Conservation (phyloP, 2,888 invertebrate genomes). For the Campopleginae sp. region DNA sequence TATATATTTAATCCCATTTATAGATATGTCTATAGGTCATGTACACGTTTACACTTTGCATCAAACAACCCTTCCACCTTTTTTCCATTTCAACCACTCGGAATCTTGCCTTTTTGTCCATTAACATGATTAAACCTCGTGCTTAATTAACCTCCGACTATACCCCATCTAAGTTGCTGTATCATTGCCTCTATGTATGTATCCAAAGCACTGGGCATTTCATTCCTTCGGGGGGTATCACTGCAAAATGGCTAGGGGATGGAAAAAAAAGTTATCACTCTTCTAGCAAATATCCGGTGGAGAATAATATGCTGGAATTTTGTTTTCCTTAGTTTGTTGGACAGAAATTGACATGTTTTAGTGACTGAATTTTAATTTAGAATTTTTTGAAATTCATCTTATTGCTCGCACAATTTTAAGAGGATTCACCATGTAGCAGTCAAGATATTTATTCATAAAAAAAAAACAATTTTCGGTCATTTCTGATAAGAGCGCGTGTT, state of each 20-base stretch:
- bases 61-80: slow-evolving; percentile 62
- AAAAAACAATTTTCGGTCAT: too few species aligned
- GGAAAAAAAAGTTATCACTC: background rate
- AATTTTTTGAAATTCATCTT: too few species aligned
- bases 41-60: slow-evolving; percentile 73
- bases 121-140: slow-evolving; percentile 80
- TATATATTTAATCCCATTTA: slow-evolving; percentile 13
- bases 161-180: slow-evolving; percentile 41
- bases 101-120: slow-evolving; percentile 78
- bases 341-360: too few species aligned
- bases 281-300: background rate
- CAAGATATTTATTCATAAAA: too few species aligned
- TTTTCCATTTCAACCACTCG: slow-evolving; percentile 36
- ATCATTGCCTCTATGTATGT: slow-evolving; percentile 3
- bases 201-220: background rate
- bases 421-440: too few species aligned
- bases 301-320: background rate
- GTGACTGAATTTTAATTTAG: too few species aligned
- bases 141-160: slow-evolving; percentile 64
- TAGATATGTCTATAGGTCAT: slow-evolving; percentile 7
- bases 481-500: too few species aligned
- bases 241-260: background rate
- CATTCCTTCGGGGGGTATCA: background rate
- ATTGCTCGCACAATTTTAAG: too few species aligned
- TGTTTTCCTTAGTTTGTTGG: background rate